phyloP scores from a whole-genome alignment of 2,797 vertebrate genomes.

The Sebastolobus altivelis region DNA sequence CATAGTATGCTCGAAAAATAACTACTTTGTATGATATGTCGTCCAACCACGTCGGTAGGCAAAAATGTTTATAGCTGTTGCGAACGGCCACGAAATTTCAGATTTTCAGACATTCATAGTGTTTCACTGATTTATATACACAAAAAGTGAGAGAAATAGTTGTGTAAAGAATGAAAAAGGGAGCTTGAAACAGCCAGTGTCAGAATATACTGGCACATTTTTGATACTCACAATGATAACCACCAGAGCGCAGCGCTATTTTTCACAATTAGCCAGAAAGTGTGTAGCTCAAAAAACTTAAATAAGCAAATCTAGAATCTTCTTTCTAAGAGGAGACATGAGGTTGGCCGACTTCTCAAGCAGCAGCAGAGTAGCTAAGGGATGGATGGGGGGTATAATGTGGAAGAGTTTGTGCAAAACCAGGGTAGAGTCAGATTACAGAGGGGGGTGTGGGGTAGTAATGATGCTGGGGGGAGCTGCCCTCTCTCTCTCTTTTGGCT shows the following conservation, averaged over 20 bases:
- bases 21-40: neutral
- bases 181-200: slow-evolving; percentile 1
- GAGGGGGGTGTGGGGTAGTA: slow-evolving; percentile 20
- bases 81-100: neutral
- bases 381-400: slow-evolving; percentile 35
- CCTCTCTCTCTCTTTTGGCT: slow-evolving; percentile 47
- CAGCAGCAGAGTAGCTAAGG: slow-evolving; percentile 17
- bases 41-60: neutral
- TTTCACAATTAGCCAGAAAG: slow-evolving; percentile 33
- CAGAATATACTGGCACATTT: neutral
- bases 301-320: neutral
- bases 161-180: neutral
- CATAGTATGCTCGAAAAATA: neutral
- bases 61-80: neutral
- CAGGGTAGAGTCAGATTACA: slow-evolving; percentile 39
- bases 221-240: neutral
- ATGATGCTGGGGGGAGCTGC: slow-evolving; percentile 35
- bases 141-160: neutral
- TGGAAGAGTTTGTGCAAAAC: slow-evolving; percentile 41
- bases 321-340: slow-evolving; percentile 9
- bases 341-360: neutral
- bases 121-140: neutral
- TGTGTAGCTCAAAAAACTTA: slow-evolving; percentile 3
- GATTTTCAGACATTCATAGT: neutral
- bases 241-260: neutral